Conservation (phyloP, 1,140 invertebrate species). For the Whitmania pigra region DNA sequence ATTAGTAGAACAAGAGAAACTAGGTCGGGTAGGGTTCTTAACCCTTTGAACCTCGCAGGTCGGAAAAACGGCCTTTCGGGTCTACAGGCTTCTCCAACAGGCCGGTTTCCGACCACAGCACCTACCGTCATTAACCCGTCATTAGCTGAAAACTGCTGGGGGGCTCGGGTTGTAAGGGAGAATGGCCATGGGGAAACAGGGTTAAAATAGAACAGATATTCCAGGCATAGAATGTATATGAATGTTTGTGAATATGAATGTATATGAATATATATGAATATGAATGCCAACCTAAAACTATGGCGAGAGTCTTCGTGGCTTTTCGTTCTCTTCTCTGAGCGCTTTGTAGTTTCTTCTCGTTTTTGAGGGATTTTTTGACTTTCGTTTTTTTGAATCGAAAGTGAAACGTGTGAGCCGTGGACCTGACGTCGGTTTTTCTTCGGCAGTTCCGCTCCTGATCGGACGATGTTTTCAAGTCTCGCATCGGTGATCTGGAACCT, state of each 20-base stretch:
- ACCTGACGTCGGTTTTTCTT: slow-evolving; percentile 30
- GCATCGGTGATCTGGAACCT: background rate
- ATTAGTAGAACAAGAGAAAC: too few relatives aligned
- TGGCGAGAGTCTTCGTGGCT: slow-evolving; percentile 97
- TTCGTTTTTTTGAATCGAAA: slow-evolving; percentile 36
- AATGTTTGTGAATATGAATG: too few relatives aligned
- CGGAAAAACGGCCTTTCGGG: background rate
- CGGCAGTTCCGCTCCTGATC: slow-evolving; percentile 30
- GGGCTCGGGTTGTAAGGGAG: too few relatives aligned
- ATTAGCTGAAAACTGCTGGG: too few relatives aligned
- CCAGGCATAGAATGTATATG: too few relatives aligned
- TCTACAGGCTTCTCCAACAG: background rate
- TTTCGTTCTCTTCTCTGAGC: slow-evolving; percentile 89
- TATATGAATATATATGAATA: too few relatives aligned
- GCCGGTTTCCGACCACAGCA: too few relatives aligned
- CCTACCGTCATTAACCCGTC: too few relatives aligned
- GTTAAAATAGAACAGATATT: too few relatives aligned
- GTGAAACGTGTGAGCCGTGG: slow-evolving; percentile 57
- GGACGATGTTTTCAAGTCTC: slow-evolving; percentile 57
- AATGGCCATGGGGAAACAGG: too few relatives aligned
- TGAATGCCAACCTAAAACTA: slow-evolving; percentile 72
- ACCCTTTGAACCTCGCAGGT: too few relatives aligned
- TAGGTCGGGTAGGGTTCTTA: background rate
- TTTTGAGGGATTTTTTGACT: slow-evolving; percentile 25
- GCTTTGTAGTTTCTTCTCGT: slow-evolving; percentile 55